Evolutionary conservation across 2,797 vertebrate species (phyloP).

Genomic region (Eutrigla gurnardus): DNA sequence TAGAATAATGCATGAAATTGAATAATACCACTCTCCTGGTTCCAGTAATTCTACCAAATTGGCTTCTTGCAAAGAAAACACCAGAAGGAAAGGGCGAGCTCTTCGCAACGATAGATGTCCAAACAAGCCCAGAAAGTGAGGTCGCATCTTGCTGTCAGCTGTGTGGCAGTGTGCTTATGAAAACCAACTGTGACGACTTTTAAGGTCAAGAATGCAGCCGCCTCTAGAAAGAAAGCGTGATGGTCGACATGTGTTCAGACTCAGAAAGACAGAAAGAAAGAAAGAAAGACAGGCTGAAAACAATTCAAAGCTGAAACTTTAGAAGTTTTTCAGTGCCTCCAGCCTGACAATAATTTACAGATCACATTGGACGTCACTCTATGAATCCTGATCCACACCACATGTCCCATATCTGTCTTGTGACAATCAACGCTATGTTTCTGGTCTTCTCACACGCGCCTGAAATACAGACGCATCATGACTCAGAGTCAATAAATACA

Average conservation of each 20-base stretch:
- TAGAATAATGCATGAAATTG: conserved; percentile 7
- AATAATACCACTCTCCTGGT: not conserved
- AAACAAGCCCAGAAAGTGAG: conserved; percentile 40
- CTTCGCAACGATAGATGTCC: conserved; percentile 38
- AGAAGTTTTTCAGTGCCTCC: conserved; percentile 65
- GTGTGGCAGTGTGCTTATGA: conserved; percentile 76
- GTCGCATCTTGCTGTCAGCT: conserved; percentile 73
- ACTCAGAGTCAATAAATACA: conserved; percentile 7
- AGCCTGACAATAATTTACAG: conserved; percentile 77
- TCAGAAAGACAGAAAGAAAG: conserved; percentile 32
- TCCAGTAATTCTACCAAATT: not conserved
- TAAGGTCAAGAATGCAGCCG: conserved; percentile 79
- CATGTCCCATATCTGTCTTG: conserved; percentile 62
- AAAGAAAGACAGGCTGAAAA: conserved; percentile 21
- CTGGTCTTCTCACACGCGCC: conserved; percentile 11
- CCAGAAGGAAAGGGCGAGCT: conserved; percentile 2
- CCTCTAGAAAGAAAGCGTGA: conserved; percentile 70
- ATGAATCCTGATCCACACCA: conserved; percentile 75
- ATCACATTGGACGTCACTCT: conserved; percentile 72
- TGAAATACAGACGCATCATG: not conserved
- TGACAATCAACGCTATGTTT: conserved; percentile 32
- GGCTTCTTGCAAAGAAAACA: conserved; percentile 20
- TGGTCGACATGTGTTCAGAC: conserved; percentile 82
- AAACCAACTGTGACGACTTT: conserved; percentile 81
- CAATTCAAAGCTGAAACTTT: conserved; percentile 63